Evolutionary conservation across 2,113 vertebrate genomes (phyloP).

Genomic region (Bubo blakistoni): DNA sequence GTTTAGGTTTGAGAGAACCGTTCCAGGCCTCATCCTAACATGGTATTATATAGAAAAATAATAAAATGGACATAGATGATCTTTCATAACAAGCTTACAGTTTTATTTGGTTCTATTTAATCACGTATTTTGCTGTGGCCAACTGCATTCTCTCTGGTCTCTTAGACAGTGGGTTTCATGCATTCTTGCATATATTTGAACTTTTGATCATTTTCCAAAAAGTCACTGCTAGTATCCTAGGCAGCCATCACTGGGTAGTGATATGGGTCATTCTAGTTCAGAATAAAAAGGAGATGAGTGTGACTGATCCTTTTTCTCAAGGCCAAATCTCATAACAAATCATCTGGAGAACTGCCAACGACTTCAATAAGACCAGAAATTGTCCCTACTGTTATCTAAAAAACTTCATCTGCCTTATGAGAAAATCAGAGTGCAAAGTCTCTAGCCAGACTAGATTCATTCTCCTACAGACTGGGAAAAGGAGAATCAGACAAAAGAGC

Average conservation of each 20-base stretch:
- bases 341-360: constrained; percentile 18
- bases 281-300: constrained; percentile 48
- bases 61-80: neutral
- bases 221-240: constrained; percentile 61
- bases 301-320: constrained; percentile 55
- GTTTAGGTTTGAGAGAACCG: neutral
- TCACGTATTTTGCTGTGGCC: neutral
- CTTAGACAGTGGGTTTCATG: constrained; percentile 35
- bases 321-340: constrained; percentile 59
- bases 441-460: neutral
- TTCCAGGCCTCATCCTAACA: neutral
- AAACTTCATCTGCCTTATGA: neutral
- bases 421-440: constrained; percentile 35
- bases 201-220: constrained; percentile 53
- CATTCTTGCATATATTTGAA: constrained; percentile 64
- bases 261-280: constrained; percentile 52
- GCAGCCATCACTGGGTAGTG: constrained; percentile 43
- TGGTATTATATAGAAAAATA: neutral
- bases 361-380: constrained; percentile 47
- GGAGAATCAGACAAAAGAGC: constrained; percentile 7
- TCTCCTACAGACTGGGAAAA: neutral
- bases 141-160: constrained; percentile 2
- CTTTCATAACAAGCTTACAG: neutral
- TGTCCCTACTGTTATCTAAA: constrained; percentile 28
- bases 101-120: constrained; percentile 18